Evolutionary conservation across 2,113 vertebrate species (phyloP), one percentile per base, ranked within the genome.

Genomic region (Zosterops japonicus): DNA sequence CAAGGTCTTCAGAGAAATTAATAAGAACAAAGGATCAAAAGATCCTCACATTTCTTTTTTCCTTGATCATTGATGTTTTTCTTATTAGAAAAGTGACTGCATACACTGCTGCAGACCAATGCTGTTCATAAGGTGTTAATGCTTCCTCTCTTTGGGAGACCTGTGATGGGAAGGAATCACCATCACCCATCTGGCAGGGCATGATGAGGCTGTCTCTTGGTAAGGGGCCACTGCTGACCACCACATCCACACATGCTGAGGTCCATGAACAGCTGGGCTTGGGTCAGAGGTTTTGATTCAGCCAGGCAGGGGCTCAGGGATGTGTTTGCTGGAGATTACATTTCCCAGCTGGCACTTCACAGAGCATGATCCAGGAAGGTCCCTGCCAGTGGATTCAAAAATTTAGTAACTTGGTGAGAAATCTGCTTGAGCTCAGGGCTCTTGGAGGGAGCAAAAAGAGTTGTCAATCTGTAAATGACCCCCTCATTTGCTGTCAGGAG

Each of bases 201-300:
- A 63, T 2, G 6, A 41, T 28, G 56, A 79, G 41, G 31, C 19
- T 24, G 29, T 46, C 68, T 41, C 42, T 65, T 63, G 52, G 60
- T 35, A 92, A 75, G 50, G 42, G 59, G 33, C 19, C 35, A 28
- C 49, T 41, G 23, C 12, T 8, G 36, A 57, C 36, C 0, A 0
- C 18, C 27, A 24, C 1, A 2, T 53, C 79, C 52, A 71, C 2
- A 4, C 29, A 39, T 1, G 0, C 27, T 0, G 0, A 90, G 39
- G 27, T 67, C 56, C 21, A 6, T 10, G 8, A 82, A 49, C 36
- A 89, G 31, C 56, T 33, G 36, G 42, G 72, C 56, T 86, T 33
- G 22, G 55, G 28, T 57, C 68, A 81, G 64, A 72, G 46, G 20
- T 44, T 89, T 84, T 47, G 17, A 41, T 27, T 64, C 39, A 92